Evolutionary conservation across 1,140 invertebrate genomes (phyloP), one percentile per base, ranked within the genome.

Genomic region (Atopsyche davidsoni): DNA sequence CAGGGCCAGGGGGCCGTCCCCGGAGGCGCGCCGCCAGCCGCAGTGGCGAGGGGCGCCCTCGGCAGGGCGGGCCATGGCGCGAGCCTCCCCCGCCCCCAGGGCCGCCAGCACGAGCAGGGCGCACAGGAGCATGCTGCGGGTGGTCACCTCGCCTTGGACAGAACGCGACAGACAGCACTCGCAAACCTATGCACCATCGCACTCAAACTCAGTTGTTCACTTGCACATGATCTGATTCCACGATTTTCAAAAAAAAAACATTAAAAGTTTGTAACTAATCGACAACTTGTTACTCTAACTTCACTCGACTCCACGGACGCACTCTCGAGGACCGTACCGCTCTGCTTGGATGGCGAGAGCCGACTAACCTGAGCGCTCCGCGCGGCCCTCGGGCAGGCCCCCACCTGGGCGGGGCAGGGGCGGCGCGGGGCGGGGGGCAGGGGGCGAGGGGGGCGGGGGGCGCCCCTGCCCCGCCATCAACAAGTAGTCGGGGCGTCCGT

Each of bases 1-100:
- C 24, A 89, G 73, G 49, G 77, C 75, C 19, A 80, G 69, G 11
- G 79, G 68, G 24, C 75, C 73, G 36, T 73, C 75, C 55, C 51
- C 53, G 51, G 53, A 46, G 28, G 72, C 70, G 23, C 73, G 68
- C 59, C 78, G 75, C 82, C 82, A 85, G 62, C 79, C 71, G 70
- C 82, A 84, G 64, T 82, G 81, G 64, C 72, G 74, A 35, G 82
- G 81, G 25, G 80, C 75, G 57, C 76, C 69, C 46, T 75, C 81
- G 51, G 70, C 66, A 41, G 70, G 68, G 49, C 66, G 67, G 44
- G 69, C 67, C 59, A 72, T 59, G 46, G 68, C 67, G 32, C 69
- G 62, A 10, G 62, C 69, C 57, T 62, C 58, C 25, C 57, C 64
- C 50, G 62, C 57, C 9, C n/a, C 9, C 34, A 39, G 14, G 7